Percentiles rank a stretch among this genome's conserved stretches.
phyloP scores from a whole-genome alignment of 2,797 vertebrate species.

The Ctenosaura bakeri region DNA sequence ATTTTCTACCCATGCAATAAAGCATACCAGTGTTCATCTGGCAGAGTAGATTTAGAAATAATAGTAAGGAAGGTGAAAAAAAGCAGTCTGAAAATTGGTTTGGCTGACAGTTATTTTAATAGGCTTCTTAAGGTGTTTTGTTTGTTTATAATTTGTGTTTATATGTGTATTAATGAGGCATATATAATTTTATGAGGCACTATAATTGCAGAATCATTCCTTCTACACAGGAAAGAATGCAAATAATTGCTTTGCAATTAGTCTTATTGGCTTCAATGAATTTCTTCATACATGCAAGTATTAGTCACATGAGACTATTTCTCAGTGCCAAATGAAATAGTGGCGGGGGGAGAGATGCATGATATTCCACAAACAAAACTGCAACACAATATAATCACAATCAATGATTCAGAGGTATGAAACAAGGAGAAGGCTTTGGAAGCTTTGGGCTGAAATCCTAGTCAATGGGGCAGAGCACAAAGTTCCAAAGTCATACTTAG shows the following conservation, averaged over 20 bases:
- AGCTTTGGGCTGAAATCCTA: no score
- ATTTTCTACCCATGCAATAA: not conserved
- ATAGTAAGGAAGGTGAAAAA: not conserved
- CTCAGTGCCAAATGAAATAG: constrained; percentile 9
- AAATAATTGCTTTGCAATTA: constrained; percentile 1
- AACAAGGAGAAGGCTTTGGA: no score
- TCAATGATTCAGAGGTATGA: no score
- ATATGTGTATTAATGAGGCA: constrained; percentile 17
- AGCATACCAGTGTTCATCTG: not conserved
- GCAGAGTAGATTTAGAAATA: not conserved
- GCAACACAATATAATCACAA: not conserved
- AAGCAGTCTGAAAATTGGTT: not conserved
- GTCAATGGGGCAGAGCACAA: no score
- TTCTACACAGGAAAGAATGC: not conserved
- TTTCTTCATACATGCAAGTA: not conserved
- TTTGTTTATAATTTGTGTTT: constrained; percentile 2
- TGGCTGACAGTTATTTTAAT: not conserved
- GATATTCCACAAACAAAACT: not conserved
- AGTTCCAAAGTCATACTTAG: no score
- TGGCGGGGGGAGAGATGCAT: not conserved
- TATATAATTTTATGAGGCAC: constrained; percentile 21
- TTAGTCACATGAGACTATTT: constrained; percentile 1
- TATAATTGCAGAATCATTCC: not conserved
- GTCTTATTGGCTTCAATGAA: not conserved
- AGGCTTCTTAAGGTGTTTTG: not conserved